A percentile compares a stretch with the other conserved stretches of the same genome.
Conservation (phyloP, 2,797 vertebrate genomes). For the Melopsittacus undulatus region DNA sequence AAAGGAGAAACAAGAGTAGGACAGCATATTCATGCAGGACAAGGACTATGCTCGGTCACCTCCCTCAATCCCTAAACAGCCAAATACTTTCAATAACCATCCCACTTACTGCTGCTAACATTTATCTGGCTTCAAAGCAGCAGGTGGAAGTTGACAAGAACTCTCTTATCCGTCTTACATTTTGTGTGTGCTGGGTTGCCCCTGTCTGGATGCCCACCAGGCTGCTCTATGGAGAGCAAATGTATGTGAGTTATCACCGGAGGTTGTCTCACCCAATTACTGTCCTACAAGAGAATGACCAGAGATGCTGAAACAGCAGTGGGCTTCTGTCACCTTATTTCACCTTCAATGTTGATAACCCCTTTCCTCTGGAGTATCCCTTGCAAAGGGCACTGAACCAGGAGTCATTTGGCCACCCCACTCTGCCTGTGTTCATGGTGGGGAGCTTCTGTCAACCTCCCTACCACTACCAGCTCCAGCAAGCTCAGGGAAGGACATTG, state of each 20-base stretch:
- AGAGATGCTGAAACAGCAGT: neutral
- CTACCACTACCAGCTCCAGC: neutral
- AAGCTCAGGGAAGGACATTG: neutral
- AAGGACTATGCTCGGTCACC: neutral
- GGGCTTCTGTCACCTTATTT: neutral
- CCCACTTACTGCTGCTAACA: neutral
- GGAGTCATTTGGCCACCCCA: neutral
- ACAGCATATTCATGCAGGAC: neutral
- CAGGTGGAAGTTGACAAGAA: neutral
- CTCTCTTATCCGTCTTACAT: neutral
- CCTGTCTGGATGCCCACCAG: neutral
- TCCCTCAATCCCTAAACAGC: neutral
- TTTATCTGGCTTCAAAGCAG: neutral
- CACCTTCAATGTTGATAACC: neutral
- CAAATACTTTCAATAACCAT: neutral
- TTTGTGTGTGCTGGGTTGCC: neutral
- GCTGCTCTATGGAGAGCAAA: neutral
- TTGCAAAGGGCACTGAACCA: neutral
- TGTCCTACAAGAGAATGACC: neutral
- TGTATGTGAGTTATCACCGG: neutral
- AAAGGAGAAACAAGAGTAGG: neutral
- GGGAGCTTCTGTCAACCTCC: neutral
- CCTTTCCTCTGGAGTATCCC: neutral
- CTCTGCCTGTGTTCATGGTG: neutral
- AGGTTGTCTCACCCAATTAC: neutral